A percentile compares a stretch with the other conserved stretches of the same genome.
These are phyloP conservation scores for Porphyrio hochstetteri DNA, from an alignment of 2,113 vertebrate species.

Conservation along the genomic window DNA sequence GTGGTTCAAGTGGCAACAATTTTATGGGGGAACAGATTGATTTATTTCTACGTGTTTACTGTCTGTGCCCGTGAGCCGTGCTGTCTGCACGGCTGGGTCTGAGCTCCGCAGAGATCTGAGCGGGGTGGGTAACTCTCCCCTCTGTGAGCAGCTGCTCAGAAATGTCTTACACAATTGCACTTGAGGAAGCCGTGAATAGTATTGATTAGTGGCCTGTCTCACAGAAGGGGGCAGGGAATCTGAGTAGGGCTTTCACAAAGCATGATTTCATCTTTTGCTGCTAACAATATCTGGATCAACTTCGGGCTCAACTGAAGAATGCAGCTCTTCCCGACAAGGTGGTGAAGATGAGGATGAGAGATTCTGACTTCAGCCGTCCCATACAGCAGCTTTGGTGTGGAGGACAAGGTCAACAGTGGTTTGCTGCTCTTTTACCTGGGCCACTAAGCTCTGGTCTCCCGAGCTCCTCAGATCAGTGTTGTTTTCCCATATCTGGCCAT, in stretches of 20 bases:
- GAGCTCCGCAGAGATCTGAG: background rate
- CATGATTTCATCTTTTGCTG: background rate
- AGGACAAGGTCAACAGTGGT: background rate
- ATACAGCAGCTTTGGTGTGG: background rate
- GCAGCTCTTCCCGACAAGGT: background rate
- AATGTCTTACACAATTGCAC: background rate
- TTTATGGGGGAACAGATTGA: background rate
- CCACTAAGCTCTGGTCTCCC: background rate
- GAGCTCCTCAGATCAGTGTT: background rate
- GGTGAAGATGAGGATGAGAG: background rate
- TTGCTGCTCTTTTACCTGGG: background rate
- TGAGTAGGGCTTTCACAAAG: background rate
- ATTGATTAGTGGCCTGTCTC: background rate
- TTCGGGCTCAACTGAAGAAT: background rate
- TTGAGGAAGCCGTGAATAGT: background rate
- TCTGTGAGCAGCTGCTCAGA: background rate
- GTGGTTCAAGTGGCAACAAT: background rate
- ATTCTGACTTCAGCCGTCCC: background rate
- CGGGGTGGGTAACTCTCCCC: background rate
- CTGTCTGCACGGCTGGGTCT: background rate
- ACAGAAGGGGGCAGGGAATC: background rate
- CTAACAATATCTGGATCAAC: background rate
- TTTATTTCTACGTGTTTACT: slow-evolving; percentile 14
- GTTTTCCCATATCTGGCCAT: fast-evolving
- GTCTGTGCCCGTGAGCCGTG: background rate